Conservation (phyloP, 2,888 invertebrate genomes). For the Heteromurus nitidus region DNA sequence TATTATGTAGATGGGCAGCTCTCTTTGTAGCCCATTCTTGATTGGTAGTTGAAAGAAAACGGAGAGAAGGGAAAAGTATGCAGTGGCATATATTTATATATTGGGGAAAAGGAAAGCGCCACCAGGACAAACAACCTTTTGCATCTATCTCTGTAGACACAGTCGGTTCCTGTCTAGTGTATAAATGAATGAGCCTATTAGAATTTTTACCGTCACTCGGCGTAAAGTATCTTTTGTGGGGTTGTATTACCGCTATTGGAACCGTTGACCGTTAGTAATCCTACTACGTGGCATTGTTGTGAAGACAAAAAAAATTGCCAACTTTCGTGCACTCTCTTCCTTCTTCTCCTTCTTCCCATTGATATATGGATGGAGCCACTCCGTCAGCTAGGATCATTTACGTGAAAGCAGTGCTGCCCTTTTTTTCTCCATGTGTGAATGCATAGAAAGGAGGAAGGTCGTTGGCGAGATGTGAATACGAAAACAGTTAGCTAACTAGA, state of each 20-base stretch:
- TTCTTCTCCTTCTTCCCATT: neutral
- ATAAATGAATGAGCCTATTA: neutral
- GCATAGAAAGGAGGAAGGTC: slow-evolving; percentile 23
- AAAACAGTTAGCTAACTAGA: slow-evolving; percentile 31
- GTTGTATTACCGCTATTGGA: neutral
- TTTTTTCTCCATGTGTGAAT: too few relatives aligned
- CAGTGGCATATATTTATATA: too few relatives aligned
- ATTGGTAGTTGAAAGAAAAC: slow-evolving; percentile 15
- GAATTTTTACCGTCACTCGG: neutral
- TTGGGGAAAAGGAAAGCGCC: too few relatives aligned
- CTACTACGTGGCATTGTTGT: neutral
- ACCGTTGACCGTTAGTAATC: neutral
- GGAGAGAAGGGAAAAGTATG: too few relatives aligned
- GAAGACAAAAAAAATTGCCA: neutral
- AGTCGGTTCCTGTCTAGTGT: too few relatives aligned
- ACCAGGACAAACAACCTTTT: too few relatives aligned
- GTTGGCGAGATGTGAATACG: slow-evolving; percentile 55
- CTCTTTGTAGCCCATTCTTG: slow-evolving; percentile 12
- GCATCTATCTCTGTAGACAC: too few relatives aligned
- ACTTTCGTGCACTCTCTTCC: neutral
- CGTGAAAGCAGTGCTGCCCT: too few relatives aligned
- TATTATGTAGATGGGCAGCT: slow-evolving; percentile 23
- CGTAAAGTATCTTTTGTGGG: neutral
- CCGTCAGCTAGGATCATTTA: too few relatives aligned
- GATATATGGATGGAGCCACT: too few relatives aligned